Evolutionary conservation across 2,797 vertebrate genomes (phyloP), one percentile per base, ranked within the genome.

Genomic region (Chelonia mydas): DNA sequence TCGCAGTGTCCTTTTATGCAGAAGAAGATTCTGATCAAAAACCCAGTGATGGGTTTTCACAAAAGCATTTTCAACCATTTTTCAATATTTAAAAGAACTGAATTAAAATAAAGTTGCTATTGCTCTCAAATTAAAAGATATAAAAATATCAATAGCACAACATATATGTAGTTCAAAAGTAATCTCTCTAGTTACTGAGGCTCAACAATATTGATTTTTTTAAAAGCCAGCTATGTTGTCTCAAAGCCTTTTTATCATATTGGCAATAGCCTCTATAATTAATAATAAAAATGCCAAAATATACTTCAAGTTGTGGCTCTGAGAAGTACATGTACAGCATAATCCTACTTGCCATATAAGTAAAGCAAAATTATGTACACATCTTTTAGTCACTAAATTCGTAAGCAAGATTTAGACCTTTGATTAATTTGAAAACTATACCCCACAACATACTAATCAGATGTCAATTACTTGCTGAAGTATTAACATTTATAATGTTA

Each of bases 381-480:
- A 17, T 78, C 83, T 96, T 82, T 59, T 95, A 94, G 83, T 82
- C 83, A 77, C n/a, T 84, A 85, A 93, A 79, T 93, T 86, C 89
- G 65, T 89, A 95, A 95, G 86, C 81, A 95, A 94, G 19, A 89
- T 94, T 91, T 97, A 91, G 77, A 96, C 93, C 85, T 88, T 49
- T 94, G 86, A 97, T 97, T 97, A 97, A 93, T 97, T 95, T 90
- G 97, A 92, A 49, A 96, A 77, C 89, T 96, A 83, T 68, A 97
- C 49, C 74, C 81, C 55, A 89, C 91, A 96, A 94, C 79, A 94
- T 91, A 82, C 28, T 98, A 97, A 98, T 98, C 95, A 97, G 91
- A 92, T 95, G 90, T 95, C 92, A 98, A 96, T 97, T 98, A 93
- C 89, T 97, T 96, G 61, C 28, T 80, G 94, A 97, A 98, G 97